Evolutionary conservation across 2,888 invertebrate genomes (phyloP).

Genomic region (Archips crataeganus): DNA sequence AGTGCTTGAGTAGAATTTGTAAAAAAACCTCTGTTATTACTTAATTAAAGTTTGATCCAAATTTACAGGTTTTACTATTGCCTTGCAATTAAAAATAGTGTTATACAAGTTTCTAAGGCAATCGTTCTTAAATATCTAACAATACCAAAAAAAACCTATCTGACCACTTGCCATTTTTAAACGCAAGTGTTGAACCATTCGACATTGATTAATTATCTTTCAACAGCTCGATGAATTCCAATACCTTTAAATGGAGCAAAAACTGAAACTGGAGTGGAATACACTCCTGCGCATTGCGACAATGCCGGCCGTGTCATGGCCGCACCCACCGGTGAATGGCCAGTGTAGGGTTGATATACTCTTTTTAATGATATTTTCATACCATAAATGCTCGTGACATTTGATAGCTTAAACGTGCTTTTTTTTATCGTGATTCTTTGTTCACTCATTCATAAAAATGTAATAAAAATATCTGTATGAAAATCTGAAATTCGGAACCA

Average conservation of each 20-base stretch:
- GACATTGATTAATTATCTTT: not conserved
- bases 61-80: no score
- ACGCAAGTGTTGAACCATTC: not conserved
- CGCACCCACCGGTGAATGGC: conserved; percentile 73
- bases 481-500: no score
- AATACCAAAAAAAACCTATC: not conserved
- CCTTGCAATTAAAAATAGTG: no score
- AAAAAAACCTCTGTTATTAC: no score
- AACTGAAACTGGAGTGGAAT: conserved; percentile 39
- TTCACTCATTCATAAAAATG: no score
- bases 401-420: not conserved
- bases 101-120: no score
- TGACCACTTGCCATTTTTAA: not conserved
- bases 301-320: conserved; percentile 77
- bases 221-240: conserved; percentile 12
- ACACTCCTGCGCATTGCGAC: conserved; percentile 62
- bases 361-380: not conserved
- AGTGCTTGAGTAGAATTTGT: no score
- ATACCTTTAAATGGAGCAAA: conserved; percentile 24
- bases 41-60: no score
- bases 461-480: no score
- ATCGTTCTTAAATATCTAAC: no score
- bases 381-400: not conserved
- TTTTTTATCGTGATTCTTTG: not conserved
- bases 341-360: conserved; percentile 3